Evolutionary conservation across 2,888 invertebrate species (phyloP).

Genomic region (Dryobotodes eremita): DNA sequence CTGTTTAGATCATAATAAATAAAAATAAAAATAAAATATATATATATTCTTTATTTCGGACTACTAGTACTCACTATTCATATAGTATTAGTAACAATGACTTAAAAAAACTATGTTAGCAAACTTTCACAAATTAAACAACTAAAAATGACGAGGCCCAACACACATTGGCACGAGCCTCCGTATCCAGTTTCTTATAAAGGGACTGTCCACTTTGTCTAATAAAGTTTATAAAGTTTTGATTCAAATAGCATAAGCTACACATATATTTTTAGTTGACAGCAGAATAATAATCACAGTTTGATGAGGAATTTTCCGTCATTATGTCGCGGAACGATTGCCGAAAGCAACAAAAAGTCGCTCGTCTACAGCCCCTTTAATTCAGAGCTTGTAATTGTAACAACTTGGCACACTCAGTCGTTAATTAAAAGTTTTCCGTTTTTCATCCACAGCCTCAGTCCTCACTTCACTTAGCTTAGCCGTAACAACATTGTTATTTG

Average conservation of each 20-base stretch:
- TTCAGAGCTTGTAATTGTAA: slow-evolving; percentile 38
- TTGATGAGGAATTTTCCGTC: background rate
- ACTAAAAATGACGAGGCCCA: too few species aligned
- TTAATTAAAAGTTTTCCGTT: slow-evolving; percentile 59
- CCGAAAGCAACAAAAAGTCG: slow-evolving; percentile 21
- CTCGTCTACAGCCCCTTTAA: background rate
- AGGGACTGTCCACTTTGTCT: too few species aligned
- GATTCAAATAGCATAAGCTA: too few species aligned
- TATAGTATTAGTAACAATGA: too few species aligned
- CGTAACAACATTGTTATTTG: slow-evolving; percentile 26
- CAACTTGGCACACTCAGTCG: slow-evolving; percentile 39
- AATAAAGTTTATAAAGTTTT: background rate
- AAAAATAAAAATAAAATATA: too few species aligned
- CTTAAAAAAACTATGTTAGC: too few species aligned
- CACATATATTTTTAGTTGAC: background rate
- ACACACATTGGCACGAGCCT: too few species aligned
- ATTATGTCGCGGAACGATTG: background rate
- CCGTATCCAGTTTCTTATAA: too few species aligned
- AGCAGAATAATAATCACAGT: slow-evolving; percentile 2
- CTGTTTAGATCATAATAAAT: background rate
- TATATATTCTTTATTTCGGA: too few species aligned
- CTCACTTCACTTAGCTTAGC: slow-evolving; percentile 7
- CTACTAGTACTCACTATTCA: too few species aligned
- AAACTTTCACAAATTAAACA: too few species aligned
- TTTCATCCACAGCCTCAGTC: slow-evolving; percentile 20